Evolutionary conservation across 2,113 vertebrate genomes (phyloP).

Genomic region (Anoura caudifer): DNA sequence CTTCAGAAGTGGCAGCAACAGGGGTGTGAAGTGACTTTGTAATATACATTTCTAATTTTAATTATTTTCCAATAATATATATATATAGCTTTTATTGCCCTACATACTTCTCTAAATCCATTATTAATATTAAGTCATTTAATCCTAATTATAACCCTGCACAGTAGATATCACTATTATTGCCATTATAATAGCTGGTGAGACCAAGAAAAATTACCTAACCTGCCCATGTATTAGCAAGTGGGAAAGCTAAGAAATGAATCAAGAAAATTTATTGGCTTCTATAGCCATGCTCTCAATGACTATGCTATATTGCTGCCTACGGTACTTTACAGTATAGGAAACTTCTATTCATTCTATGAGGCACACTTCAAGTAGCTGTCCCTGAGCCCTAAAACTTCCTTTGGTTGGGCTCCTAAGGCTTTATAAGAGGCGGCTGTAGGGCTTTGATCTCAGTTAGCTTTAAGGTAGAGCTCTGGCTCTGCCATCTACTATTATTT

Average conservation of each 20-base stretch:
- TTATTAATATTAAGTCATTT: neutral
- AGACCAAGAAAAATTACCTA: neutral
- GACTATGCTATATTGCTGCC: neutral
- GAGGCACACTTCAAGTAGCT: neutral
- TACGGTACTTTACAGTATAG: neutral
- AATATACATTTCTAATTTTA: constrained; percentile 5
- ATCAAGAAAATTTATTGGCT: neutral
- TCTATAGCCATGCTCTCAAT: neutral
- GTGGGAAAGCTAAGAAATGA: neutral
- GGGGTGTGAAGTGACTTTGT: neutral
- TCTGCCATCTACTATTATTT: neutral
- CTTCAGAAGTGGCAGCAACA: neutral
- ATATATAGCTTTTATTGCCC: neutral
- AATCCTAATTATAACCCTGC: neutral
- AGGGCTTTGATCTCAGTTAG: neutral
- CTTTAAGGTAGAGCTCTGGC: neutral
- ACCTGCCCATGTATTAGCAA: neutral
- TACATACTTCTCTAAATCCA: neutral
- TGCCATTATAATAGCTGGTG: neutral
- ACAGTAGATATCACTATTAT: neutral
- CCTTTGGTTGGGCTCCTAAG: neutral
- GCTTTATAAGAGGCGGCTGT: neutral
- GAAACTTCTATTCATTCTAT: neutral
- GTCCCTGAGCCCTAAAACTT: neutral
- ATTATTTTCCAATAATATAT: neutral